phyloP scores from a whole-genome alignment of 1,140 invertebrate genomes.

The Matsumurasca onukii region DNA sequence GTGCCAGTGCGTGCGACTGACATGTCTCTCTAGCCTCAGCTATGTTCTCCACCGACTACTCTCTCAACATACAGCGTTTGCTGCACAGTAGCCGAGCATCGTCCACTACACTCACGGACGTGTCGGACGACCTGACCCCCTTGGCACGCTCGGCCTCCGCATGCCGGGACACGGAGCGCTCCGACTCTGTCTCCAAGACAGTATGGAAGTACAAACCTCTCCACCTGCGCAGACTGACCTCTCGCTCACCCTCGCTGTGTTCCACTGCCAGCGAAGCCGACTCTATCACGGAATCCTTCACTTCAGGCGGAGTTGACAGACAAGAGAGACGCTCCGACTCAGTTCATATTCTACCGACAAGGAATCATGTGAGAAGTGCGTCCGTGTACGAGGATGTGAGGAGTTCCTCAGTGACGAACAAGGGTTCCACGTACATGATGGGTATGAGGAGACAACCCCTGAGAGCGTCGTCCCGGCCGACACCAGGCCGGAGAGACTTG shows the following conservation, averaged over 20 bases:
- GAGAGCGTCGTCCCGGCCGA: constrained; percentile 46
- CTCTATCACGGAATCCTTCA: constrained; percentile 11
- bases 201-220: constrained; percentile 20
- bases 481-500: constrained; percentile 68
- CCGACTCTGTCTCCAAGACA: neutral
- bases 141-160: neutral
- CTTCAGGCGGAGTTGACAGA: neutral
- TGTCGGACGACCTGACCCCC: neutral
- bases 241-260: constrained; percentile 5
- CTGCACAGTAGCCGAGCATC: neutral
- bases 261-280: constrained; percentile 9
- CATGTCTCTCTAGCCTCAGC: neutral
- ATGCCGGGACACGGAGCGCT: neutral
- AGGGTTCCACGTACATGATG: constrained; percentile 8
- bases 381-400: too few species aligned
- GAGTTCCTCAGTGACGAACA: neutral
- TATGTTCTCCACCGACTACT: constrained; percentile 13
- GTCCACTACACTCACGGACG: neutral
- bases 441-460: constrained; percentile 41
- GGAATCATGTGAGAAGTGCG: too few species aligned
- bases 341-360: neutral
- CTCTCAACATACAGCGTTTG: neutral
- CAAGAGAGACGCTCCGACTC: neutral
- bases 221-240: constrained; percentile 3
- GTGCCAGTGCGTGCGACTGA: too few species aligned